phyloP scores from a whole-genome alignment of 2,888 invertebrate species.

The Megastigmus dorsalis region DNA sequence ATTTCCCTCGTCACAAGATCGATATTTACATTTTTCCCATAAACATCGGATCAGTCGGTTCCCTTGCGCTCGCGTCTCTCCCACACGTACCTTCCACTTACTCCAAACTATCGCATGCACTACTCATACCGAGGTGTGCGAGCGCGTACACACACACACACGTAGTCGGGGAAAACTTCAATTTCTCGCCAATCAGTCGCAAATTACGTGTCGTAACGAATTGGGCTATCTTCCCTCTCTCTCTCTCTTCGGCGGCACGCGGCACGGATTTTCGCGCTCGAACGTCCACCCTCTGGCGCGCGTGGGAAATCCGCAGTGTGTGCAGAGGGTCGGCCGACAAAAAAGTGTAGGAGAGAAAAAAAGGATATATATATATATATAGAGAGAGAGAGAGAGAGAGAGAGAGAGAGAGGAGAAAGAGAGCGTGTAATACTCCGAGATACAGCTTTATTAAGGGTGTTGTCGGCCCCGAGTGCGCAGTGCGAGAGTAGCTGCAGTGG shows the following conservation, averaged over 20 bases:
- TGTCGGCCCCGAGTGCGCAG: neutral
- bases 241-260: conserved; percentile 66
- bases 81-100: neutral
- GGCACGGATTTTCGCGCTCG: conserved; percentile 61
- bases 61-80: no score
- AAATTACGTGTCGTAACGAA: conserved; percentile 70
- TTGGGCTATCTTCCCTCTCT: no score
- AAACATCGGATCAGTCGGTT: neutral
- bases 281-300: conserved; percentile 58
- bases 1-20: no score
- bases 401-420: conserved; percentile 20
- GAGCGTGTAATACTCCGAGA: neutral
- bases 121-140: neutral
- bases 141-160: neutral
- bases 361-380: no score
- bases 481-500: neutral
- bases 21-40: neutral
- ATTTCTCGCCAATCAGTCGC: conserved; percentile 70
- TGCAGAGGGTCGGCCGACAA: neutral
- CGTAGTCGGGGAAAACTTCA: conserved; percentile 38
- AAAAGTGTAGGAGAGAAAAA: conserved; percentile 59
- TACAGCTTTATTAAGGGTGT: conserved; percentile 50
- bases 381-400: no score
- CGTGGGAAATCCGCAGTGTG: conserved; percentile 68
- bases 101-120: neutral